phyloP scores from a whole-genome alignment of 1,140 invertebrate species.

The Nephotettix cincticeps region DNA sequence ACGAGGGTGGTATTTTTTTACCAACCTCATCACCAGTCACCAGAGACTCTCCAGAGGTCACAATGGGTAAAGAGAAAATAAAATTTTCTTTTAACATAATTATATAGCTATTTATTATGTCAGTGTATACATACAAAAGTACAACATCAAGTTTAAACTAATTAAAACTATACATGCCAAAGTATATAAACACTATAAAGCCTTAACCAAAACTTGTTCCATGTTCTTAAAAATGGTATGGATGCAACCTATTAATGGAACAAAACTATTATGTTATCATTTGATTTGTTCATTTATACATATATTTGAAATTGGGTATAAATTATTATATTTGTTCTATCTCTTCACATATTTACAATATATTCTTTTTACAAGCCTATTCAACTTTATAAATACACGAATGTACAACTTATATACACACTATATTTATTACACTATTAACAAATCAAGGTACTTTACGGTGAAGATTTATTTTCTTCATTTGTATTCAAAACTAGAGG shows the following conservation, averaged over 20 bases:
- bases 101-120: conserved; percentile 10
- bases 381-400: background rate
- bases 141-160: background rate
- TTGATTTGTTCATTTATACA: conserved; percentile 12
- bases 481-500: too few species aligned
- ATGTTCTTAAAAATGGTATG: background rate
- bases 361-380: background rate
- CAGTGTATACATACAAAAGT: conserved; percentile 11
- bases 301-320: background rate
- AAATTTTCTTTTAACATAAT: too few species aligned
- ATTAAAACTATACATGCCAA: conserved; percentile 18
- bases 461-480: too few species aligned
- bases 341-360: background rate
- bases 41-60: too few species aligned
- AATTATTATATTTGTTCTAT: background rate
- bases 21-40: too few species aligned
- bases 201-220: background rate
- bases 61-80: too few species aligned
- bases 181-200: background rate
- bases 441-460: background rate
- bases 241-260: background rate
- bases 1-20: too few species aligned
- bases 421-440: background rate
- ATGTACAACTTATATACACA: background rate
- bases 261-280: background rate